Evolutionary conservation across 2,797 vertebrate genomes (phyloP), one percentile per base, ranked within the genome.

Genomic region (Yasuhikotakia modesta): DNA sequence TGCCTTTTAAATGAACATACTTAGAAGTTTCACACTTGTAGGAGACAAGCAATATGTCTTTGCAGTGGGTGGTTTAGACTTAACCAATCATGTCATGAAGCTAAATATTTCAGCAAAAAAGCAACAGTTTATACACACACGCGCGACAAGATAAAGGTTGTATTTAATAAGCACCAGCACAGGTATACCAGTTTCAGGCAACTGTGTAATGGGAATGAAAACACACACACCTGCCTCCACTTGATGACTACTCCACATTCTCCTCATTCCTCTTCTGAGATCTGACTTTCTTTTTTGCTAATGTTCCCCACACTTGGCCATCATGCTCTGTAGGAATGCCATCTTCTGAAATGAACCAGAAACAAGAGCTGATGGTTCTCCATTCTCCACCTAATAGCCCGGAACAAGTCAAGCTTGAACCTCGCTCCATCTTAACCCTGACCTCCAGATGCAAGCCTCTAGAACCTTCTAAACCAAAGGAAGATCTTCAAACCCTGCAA

Each of bases 341-440:
- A 80, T 86, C 84, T 80, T 72, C 52, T 11, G n/a, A 13, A 53
- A 39, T 22, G 66, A 57, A 65, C 22, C 35, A 53, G 17, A 7
- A 43, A 35, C 48, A 14, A 5, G 53, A 32, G 48, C 14, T 10
- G 4, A 17, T 53, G 48, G 48, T 57, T 80, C 35, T 32, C 39
- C 12, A 11, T 32, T 65, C 30, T 24, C 35, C 53, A 8, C 12
- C 21, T 43, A 13, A 71, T 61, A 45, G n/a, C 17, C 27, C 14
- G 60, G 55, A 74, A 35, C 17, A 17, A 35, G 61, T 46, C 12
- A 4, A 19, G 60, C 58, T 46, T 71, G 73, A 79, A 63, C 65
- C n/a, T 22, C 21, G 21, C 79, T 76, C 65, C 12, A 73, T 81
- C 84, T 89, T 87, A 83, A 83, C 81, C 84, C 83, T 85, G 82